These are phyloP conservation scores for Melitaea athalia DNA, from an alignment of 2,888 invertebrate species.

Conservation along the genomic window DNA sequence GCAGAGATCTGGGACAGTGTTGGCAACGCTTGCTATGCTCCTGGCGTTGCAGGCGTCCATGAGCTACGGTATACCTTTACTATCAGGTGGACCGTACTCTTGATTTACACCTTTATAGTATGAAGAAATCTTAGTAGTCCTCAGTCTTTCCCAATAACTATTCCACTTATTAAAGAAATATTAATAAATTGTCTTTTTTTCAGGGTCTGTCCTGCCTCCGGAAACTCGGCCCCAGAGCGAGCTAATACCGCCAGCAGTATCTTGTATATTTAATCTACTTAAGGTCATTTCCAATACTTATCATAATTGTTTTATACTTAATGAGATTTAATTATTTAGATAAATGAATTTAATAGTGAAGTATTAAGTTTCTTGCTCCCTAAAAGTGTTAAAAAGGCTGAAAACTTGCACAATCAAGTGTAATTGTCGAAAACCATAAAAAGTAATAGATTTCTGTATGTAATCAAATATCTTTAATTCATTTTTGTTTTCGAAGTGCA, in stretches of 20 bases:
- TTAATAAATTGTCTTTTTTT: slow-evolving; percentile 42
- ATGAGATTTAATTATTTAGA: slow-evolving; percentile 9
- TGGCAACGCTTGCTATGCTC: too few species aligned
- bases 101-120: too few species aligned
- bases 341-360: background rate
- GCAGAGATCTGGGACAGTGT: too few species aligned
- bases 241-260: slow-evolving; percentile 51
- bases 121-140: too few species aligned
- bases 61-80: too few species aligned
- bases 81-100: too few species aligned
- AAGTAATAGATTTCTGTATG: background rate
- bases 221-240: slow-evolving; percentile 75
- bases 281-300: slow-evolving; percentile 29
- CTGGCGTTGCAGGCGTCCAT: too few species aligned
- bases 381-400: slow-evolving; percentile 3
- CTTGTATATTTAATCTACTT: slow-evolving; percentile 26
- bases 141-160: too few species aligned
- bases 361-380: slow-evolving; percentile 4
- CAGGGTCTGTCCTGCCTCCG: slow-evolving; percentile 75
- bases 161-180: background rate
- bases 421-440: background rate
- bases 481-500: background rate
- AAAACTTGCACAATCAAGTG: background rate
- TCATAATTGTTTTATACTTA: slow-evolving; percentile 16
- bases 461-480: background rate